Conservation (phyloP, 2,113 vertebrate genomes). For the Climacteris rufus region DNA sequence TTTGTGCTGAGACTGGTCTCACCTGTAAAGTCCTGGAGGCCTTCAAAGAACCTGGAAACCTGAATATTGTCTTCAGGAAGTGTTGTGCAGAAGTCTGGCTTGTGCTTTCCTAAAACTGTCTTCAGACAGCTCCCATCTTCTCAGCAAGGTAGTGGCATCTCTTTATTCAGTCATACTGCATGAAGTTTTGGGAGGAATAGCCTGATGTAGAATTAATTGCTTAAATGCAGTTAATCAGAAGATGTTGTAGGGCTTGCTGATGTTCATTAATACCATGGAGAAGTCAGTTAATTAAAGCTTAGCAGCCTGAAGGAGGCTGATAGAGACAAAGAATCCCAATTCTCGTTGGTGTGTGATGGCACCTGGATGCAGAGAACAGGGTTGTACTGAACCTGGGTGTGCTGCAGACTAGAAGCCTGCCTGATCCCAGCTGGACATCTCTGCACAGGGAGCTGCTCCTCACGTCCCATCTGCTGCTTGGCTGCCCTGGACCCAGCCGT, state of each 20-base stretch:
- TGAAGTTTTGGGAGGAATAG: background rate
- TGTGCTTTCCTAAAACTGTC: background rate
- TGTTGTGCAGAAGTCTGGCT: background rate
- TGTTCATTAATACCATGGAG: background rate
- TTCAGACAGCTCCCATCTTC: background rate
- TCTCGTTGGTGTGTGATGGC: background rate
- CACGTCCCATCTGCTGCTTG: fast-evolving
- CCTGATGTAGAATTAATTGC: background rate
- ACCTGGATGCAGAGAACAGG: background rate
- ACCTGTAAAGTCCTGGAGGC: background rate
- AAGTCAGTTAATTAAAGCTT: background rate
- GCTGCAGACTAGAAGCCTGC: background rate
- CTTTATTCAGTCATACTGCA: background rate
- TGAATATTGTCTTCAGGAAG: background rate
- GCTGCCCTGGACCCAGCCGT: background rate
- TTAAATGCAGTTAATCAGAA: background rate
- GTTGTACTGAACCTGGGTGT: background rate
- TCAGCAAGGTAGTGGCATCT: background rate
- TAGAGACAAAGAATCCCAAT: background rate
- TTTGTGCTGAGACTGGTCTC: background rate
- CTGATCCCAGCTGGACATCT: fast-evolving
- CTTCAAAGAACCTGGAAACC: background rate
- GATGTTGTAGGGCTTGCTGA: background rate
- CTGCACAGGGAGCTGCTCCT: background rate
- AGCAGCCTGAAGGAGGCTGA: background rate